phyloP scores from a whole-genome alignment of 1,140 invertebrate species.

The Conopomorpha cramerella region DNA sequence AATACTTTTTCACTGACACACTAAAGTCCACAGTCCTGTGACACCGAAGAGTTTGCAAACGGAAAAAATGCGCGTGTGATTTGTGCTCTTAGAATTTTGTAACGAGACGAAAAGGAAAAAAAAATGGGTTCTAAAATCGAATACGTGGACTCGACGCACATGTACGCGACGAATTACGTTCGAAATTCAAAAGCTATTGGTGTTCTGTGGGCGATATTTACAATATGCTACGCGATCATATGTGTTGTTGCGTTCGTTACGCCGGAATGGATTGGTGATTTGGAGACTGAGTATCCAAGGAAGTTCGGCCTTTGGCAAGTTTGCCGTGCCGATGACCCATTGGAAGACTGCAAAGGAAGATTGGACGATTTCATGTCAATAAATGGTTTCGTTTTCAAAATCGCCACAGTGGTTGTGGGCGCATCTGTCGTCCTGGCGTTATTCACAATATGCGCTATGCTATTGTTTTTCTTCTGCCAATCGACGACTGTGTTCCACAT shows the following conservation, averaged over 20 bases:
- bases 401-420: constrained; percentile 87
- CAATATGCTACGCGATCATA: constrained; percentile 95
- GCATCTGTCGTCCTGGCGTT: constrained; percentile 83
- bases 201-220: constrained; percentile 95
- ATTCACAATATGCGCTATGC: constrained; percentile 83
- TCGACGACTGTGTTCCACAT: constrained; percentile 92
- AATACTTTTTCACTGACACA: neutral
- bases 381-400: constrained; percentile 71
- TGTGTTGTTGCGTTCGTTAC: constrained; percentile 93
- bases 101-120: constrained; percentile 7
- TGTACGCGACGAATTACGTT: constrained; percentile 91
- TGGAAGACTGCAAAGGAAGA: constrained; percentile 79
- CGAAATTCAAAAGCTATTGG: constrained; percentile 95
- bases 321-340: constrained; percentile 72
- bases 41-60: constrained; percentile 13
- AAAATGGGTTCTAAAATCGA: constrained; percentile 88
- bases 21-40: constrained; percentile 13
- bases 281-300: constrained; percentile 82
- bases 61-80: too few relatives aligned
- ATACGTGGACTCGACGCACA: constrained; percentile 85
- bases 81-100: too few relatives aligned
- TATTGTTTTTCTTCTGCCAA: constrained; percentile 93
- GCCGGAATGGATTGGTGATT: constrained; percentile 90
- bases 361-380: constrained; percentile 85
- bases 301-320: constrained; percentile 91